Conservation (phyloP, 2,797 vertebrate species). For the Xiphorhynchus erythropygius region DNA sequence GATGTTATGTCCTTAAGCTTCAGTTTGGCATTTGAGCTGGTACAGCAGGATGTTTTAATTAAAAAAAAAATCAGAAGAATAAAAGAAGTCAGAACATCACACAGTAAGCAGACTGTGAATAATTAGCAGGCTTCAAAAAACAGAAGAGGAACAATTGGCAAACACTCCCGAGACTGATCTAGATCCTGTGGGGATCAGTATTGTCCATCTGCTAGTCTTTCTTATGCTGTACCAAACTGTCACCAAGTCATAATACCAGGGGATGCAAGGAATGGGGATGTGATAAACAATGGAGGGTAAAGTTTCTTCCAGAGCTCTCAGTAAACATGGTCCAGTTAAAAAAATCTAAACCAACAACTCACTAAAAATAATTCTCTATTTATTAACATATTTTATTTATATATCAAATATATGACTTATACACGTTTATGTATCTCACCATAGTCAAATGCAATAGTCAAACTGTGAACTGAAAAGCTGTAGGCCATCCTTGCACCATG, state of each 20-base stretch:
- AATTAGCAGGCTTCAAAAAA: not conserved
- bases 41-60: not conserved
- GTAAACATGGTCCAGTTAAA: not conserved
- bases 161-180: rapidly evolving
- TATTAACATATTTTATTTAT: not conserved
- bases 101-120: not conserved
- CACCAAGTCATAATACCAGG: not conserved
- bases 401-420: not conserved
- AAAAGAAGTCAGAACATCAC: not conserved
- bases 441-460: not conserved
- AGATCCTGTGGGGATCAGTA: not conserved
- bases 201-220: not conserved
- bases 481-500: not conserved
- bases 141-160: not conserved
- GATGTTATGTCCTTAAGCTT: not conserved
- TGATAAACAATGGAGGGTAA: not conserved
- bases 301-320: not conserved
- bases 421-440: rapidly evolving
- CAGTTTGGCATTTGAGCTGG: not conserved
- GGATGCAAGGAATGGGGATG: rapidly evolving
- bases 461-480: not conserved
- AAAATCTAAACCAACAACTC: not conserved
- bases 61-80: not conserved
- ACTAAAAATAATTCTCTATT: not conserved
- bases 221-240: not conserved